A percentile compares a stretch with the other conserved stretches of the same genome.
These are phyloP conservation scores for Ophion ellenae DNA, from an alignment of 2,888 invertebrate genomes.

Conservation along the genomic window DNA sequence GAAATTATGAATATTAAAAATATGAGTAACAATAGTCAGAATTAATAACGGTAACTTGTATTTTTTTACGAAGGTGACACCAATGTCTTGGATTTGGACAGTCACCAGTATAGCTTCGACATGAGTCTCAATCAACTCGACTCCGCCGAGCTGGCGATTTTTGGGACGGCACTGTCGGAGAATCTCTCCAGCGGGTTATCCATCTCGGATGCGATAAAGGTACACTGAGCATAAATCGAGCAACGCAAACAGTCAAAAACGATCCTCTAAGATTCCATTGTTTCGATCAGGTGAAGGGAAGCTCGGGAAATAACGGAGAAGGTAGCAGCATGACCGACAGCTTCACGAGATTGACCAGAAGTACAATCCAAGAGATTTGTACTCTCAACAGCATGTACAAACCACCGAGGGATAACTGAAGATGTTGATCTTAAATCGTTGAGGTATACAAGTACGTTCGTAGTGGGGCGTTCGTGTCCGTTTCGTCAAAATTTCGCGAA, in stretches of 20 bases:
- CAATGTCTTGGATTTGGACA: conserved; percentile 79
- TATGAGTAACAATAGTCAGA: not conserved
- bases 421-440: conserved; percentile 29
- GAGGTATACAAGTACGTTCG: conserved; percentile 16
- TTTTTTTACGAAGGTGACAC: conserved; percentile 69
- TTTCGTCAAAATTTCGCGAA: not conserved
- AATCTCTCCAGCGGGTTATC: conserved; percentile 84
- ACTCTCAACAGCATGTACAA: conserved; percentile 80
- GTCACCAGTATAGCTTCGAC: conserved; percentile 77
- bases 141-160: conserved; percentile 82
- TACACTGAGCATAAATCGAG: conserved; percentile 22
- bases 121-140: conserved; percentile 80
- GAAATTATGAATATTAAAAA: not conserved
- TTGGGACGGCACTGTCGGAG: conserved; percentile 83
- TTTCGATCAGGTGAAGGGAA: conserved; percentile 47
- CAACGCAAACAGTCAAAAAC: not conserved
- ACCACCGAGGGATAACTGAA: conserved; percentile 68
- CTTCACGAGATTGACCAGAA: conserved; percentile 85
- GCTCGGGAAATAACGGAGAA: conserved; percentile 67
- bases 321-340: conserved; percentile 85
- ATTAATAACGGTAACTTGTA: not conserved
- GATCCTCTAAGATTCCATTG: not conserved
- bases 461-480: not conserved
- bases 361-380: conserved; percentile 83
- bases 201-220: conserved; percentile 81